Conservation (phyloP, 2,113 vertebrate genomes). For the Rhynchomys soricoides region DNA sequence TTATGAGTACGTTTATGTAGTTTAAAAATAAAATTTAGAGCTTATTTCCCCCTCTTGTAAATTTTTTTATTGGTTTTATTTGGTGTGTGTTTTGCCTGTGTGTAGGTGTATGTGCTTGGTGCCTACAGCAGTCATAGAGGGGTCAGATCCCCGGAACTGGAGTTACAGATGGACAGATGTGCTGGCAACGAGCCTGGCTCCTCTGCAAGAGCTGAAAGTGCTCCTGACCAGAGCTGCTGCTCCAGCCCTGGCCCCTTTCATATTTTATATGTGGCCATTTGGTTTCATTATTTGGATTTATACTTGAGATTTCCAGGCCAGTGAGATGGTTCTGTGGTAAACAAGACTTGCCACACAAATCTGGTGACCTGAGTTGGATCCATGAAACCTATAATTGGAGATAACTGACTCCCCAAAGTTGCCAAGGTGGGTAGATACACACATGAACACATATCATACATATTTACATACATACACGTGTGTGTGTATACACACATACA, state of each 20-base stretch:
- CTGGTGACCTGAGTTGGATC: no score
- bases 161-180: neutral
- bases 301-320: conserved; percentile 1
- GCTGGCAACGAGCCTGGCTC: neutral
- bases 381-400: neutral
- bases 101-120: neutral
- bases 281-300: conserved; percentile 38
- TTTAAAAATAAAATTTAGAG: conserved; percentile 8
- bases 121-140: neutral
- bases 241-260: neutral
- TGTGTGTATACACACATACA: no score
- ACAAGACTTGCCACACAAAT: neutral
- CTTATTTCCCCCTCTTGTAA: neutral
- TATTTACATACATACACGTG: no score
- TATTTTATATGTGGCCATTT: conserved; percentile 28
- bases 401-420: neutral
- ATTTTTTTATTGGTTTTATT: neutral
- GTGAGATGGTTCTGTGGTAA: neutral
- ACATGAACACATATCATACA: no score
- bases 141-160: neutral
- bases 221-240: neutral
- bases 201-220: neutral
- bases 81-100: neutral
- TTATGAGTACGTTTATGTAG: conserved; percentile 8
- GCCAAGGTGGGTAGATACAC: no score